These are phyloP conservation scores for Octonoba sinensis DNA, from an alignment of 2,888 invertebrate genomes.

Conservation along the genomic window DNA sequence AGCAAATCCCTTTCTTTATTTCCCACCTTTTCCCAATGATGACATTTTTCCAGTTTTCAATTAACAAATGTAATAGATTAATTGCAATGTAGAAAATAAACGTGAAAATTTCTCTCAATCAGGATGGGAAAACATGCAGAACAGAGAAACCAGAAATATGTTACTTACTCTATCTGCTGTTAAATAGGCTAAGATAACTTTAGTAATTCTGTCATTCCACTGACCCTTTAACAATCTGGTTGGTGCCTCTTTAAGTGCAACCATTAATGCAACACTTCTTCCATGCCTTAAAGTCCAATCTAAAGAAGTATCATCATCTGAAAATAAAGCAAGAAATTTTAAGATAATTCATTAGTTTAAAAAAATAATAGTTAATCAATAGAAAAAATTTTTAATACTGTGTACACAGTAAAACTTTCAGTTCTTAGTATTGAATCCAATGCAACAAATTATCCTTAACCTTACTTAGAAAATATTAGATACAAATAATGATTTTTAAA, in stretches of 20 bases:
- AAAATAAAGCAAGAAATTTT: not conserved
- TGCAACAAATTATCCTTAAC: too few relatives aligned
- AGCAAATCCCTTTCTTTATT: too few relatives aligned
- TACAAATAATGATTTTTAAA: too few relatives aligned
- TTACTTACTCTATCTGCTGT: slow-evolving; percentile 78
- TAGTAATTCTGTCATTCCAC: slow-evolving; percentile 79
- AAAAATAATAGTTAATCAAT: not conserved
- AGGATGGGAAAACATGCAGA: too few relatives aligned
- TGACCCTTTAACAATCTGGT: slow-evolving; percentile 77
- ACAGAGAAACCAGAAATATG: too few relatives aligned
- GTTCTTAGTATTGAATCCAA: too few relatives aligned
- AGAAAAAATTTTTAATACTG: not conserved
- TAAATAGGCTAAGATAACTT: slow-evolving; percentile 79
- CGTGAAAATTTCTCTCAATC: too few relatives aligned
- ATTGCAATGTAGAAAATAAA: too few relatives aligned
- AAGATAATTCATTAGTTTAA: not conserved
- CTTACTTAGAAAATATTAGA: too few relatives aligned
- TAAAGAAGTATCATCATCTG: slow-evolving; percentile 75
- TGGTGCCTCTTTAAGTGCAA: slow-evolving; percentile 88
- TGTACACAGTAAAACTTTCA: too few relatives aligned
- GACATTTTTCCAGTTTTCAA: not conserved
- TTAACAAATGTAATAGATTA: not conserved
- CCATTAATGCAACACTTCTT: slow-evolving; percentile 85
- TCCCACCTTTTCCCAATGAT: too few relatives aligned
- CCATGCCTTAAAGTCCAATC: slow-evolving; percentile 86